These are phyloP conservation scores for Hypothenemus hampei DNA, from an alignment of 1,140 invertebrate species.

Conservation along the genomic window DNA sequence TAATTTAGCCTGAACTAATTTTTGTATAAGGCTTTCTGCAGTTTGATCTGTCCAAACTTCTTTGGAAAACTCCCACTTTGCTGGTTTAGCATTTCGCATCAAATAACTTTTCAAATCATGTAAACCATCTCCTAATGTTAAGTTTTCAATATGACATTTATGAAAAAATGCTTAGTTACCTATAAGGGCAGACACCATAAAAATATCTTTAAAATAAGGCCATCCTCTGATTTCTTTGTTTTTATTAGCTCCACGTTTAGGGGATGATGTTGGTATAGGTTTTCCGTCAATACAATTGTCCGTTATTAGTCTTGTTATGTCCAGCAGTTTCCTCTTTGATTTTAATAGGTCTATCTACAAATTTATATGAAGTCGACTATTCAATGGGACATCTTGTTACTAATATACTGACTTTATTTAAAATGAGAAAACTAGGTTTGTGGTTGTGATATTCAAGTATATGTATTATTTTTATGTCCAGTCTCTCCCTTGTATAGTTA, in stretches of 20 bases:
- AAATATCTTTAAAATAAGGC: slow-evolving; percentile 76
- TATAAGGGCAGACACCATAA: slow-evolving; percentile 81
- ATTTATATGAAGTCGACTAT: background rate
- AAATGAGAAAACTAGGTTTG: slow-evolving; percentile 70
- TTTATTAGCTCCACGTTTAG: slow-evolving; percentile 5
- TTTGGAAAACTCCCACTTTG: slow-evolving; percentile 61
- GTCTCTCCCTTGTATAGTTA: slow-evolving; percentile 56
- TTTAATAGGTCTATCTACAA: slow-evolving; percentile 73
- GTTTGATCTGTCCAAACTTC: slow-evolving; percentile 66
- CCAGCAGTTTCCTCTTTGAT: slow-evolving; percentile 68
- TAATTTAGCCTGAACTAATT: slow-evolving; percentile 71
- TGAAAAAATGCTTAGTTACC: slow-evolving; percentile 57
- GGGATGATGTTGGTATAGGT: slow-evolving; percentile 28
- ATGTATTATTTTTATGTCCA: slow-evolving; percentile 66
- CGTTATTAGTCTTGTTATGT: slow-evolving; percentile 63
- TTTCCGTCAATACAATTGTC: slow-evolving; percentile 55
- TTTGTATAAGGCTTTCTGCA: slow-evolving; percentile 61
- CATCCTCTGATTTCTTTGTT: slow-evolving; percentile 51
- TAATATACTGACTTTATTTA: slow-evolving; percentile 72
- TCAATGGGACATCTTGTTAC: background rate
- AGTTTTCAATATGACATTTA: slow-evolving; percentile 1
- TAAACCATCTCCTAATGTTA: slow-evolving; percentile 35
- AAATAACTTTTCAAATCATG: slow-evolving; percentile 64
- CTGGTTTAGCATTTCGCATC: slow-evolving; percentile 56
- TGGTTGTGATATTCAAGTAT: slow-evolving; percentile 59